Percentiles rank a stretch among this genome's conserved stretches.
phyloP scores from a whole-genome alignment of 2,797 vertebrate genomes.

The Cossypha caffra region DNA sequence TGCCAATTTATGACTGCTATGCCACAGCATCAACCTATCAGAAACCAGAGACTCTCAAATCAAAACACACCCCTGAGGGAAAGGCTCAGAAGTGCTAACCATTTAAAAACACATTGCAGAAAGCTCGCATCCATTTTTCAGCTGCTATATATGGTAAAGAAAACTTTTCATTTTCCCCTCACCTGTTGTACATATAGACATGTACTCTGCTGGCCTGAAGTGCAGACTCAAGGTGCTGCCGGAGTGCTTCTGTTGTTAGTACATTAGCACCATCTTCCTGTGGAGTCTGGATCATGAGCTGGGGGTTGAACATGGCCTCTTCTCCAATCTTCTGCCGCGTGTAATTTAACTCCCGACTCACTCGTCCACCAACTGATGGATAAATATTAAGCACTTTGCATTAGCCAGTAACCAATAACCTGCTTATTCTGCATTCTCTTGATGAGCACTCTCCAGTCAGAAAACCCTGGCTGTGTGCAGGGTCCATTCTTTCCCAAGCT shows the following conservation, averaged over 20 bases:
- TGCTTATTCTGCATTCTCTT: not conserved
- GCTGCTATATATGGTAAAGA: not conserved
- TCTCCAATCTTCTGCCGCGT: conserved; percentile 98
- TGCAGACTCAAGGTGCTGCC: conserved; percentile 94
- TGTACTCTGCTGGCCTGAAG: conserved; percentile 94
- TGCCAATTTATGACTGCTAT: not conserved
- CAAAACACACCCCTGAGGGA: not conserved
- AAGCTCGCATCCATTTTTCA: rapidly evolving
- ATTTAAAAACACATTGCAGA: not conserved
- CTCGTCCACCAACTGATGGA: conserved; percentile 91
- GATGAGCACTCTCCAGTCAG: not conserved
- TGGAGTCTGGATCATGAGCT: conserved; percentile 98
- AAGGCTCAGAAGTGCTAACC: not conserved
- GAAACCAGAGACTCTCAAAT: not conserved
- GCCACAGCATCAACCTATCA: not conserved
- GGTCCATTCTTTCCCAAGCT: not conserved
- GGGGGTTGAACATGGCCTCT: conserved; percentile 98
- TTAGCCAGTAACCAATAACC: conserved; percentile 23
- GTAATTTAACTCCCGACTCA: conserved; percentile 96
- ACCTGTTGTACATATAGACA: conserved; percentile 97
- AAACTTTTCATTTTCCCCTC: not conserved
- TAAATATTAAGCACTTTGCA: conserved; percentile 48
- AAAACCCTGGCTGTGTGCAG: not conserved
- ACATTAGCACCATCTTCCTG: conserved; percentile 91
- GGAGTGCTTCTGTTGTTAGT: conserved; percentile 90